Evolutionary conservation across 1,140 invertebrate species (phyloP).

Genomic region (Diuraphis noxia): DNA sequence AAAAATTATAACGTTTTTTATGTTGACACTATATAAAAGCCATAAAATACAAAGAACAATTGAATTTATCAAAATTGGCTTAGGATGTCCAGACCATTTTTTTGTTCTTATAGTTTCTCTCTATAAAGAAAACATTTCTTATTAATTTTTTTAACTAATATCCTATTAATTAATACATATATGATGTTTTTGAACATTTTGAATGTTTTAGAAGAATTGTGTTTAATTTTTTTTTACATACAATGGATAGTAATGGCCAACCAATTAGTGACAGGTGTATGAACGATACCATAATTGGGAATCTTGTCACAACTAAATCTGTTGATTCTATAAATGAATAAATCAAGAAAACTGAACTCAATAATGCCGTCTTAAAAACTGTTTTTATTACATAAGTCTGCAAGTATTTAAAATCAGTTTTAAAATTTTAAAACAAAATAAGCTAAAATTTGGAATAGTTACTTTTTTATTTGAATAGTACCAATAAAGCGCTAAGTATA

Average conservation of each 20-base stretch:
- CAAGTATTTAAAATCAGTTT: neutral
- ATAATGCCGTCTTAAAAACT: neutral
- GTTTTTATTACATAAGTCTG: neutral
- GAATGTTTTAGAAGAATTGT: too few relatives aligned
- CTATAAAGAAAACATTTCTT: neutral
- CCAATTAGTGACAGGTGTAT: constrained; percentile 23
- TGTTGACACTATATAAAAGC: constrained; percentile 43
- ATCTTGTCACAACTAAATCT: constrained; percentile 7
- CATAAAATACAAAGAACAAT: constrained; percentile 24
- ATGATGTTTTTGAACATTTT: too few relatives aligned
- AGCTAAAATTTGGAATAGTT: neutral
- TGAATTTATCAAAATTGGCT: constrained; percentile 30
- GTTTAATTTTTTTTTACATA: neutral
- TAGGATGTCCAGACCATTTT: constrained; percentile 33
- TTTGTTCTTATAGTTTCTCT: constrained; percentile 30
- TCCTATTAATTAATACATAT: neutral
- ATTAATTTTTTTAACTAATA: neutral
- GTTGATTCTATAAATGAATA: constrained; percentile 35
- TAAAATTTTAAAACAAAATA: neutral
- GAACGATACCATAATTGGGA: neutral
- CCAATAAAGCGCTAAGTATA: constrained; percentile 22
- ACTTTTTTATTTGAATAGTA: constrained; percentile 39
- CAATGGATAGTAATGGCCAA: constrained; percentile 30
- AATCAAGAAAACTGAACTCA: neutral
- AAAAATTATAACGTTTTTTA: constrained; percentile 8